Conservation (phyloP, 2,888 invertebrate species). For the Orgyia antiqua region DNA sequence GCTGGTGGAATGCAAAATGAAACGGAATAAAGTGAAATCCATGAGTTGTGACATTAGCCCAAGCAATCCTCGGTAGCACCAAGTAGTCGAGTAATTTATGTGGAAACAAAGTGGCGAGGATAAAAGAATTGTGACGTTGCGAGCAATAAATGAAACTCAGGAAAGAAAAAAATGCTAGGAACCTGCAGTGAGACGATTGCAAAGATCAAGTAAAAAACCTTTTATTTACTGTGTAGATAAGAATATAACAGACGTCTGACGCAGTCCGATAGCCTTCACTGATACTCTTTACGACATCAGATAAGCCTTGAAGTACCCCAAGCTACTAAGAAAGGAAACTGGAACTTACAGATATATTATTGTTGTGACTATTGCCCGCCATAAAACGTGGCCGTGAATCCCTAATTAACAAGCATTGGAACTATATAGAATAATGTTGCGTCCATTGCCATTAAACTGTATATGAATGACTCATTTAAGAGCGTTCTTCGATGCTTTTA, state of each 20-base stretch:
- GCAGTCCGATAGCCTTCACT: constrained; percentile 41
- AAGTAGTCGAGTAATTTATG: constrained; percentile 60
- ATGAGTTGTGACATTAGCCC: constrained; percentile 48
- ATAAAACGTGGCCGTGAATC: constrained; percentile 49
- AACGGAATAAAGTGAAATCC: constrained; percentile 50
- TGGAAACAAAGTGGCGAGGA: constrained; percentile 58
- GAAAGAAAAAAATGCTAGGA: constrained; percentile 36
- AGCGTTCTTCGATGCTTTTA: constrained; percentile 39
- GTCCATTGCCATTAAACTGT: constrained; percentile 28
- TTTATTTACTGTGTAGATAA: constrained; percentile 54
- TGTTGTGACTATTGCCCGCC: constrained; percentile 58
- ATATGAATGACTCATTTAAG: constrained; percentile 43
- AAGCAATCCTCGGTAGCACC: constrained; percentile 51
- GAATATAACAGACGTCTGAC: constrained; percentile 47
- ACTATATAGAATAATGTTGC: constrained; percentile 35
- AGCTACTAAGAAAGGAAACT: constrained; percentile 51
- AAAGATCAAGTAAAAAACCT: constrained; percentile 36
- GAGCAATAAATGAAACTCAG: constrained; percentile 51
- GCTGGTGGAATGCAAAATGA: constrained; percentile 74
- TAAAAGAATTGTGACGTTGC: constrained; percentile 65
- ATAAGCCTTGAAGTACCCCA: constrained; percentile 46
- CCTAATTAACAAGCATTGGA: constrained; percentile 62
- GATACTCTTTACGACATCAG: constrained; percentile 61
- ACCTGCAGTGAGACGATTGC: constrained; percentile 31
- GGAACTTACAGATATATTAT: constrained; percentile 49